Conservation (phyloP, 2,113 vertebrate species). For the Protomyctophum bolini region DNA sequence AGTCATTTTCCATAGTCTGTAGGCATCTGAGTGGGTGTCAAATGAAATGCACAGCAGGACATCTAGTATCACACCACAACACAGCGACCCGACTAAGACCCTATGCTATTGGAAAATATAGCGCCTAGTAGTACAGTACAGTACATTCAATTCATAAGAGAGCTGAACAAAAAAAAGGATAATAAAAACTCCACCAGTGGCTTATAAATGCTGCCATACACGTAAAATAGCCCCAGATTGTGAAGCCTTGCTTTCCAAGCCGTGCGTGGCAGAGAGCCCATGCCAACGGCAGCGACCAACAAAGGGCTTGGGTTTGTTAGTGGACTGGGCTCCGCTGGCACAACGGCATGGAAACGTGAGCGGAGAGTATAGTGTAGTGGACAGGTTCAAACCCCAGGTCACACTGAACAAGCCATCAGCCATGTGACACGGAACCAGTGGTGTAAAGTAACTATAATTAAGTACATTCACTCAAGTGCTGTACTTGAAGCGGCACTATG, state of each 20-base stretch:
- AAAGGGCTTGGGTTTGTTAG: constrained; percentile 46
- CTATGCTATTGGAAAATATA: constrained; percentile 49
- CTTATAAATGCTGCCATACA: constrained; percentile 52
- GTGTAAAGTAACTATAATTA: too few relatives aligned
- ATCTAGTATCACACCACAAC: not conserved
- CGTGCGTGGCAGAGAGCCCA: constrained; percentile 15
- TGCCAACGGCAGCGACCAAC: constrained; percentile 50
- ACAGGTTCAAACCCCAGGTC: constrained; percentile 56
- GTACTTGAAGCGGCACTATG: too few relatives aligned
- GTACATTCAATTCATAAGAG: constrained; percentile 41
- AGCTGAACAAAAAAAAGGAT: constrained; percentile 26
- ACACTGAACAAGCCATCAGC: constrained; percentile 42
- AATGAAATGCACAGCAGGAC: too few relatives aligned
- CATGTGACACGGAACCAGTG: constrained; percentile 30
- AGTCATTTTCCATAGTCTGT: too few relatives aligned
- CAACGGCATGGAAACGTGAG: constrained; percentile 45
- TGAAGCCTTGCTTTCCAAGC: constrained; percentile 58
- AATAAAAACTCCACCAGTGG: constrained; percentile 49
- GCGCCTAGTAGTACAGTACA: constrained; percentile 1
- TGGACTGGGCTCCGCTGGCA: constrained; percentile 53
- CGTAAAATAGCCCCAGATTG: constrained; percentile 50
- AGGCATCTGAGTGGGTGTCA: not conserved
- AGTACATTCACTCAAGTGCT: too few relatives aligned
- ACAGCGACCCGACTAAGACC: constrained; percentile 28
- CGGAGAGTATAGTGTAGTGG: constrained; percentile 41